Base-by-base conservation (phyloP, 2,113 vertebrate species). In the Macroglossus sobrinus region DNA sequence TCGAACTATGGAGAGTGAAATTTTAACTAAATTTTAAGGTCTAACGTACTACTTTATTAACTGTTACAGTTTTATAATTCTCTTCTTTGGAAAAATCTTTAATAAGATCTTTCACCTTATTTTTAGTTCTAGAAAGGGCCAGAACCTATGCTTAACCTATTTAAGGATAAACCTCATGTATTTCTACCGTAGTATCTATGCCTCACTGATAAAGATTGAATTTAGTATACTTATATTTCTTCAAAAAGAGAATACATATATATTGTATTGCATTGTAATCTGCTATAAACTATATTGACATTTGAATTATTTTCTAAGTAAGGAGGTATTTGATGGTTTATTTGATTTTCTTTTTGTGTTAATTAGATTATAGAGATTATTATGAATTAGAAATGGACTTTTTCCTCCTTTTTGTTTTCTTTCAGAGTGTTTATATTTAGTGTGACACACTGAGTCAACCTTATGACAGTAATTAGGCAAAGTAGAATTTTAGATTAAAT, bases 291-390 rank as follows among this genome's bases (percentile, higher is more conserved):
- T 89, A 2, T 80, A 28, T 71, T 94, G 76, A 79, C n/a, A 75
- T 80, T 86, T 94, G 59, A 81, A 88, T 63, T 75, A 89, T 66
- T 94, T 91, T 11, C 38, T 80, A 76, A 95, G 15, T 47, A 33
- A 84, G 30, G 3, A 66, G 16, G 13, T 76, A 7, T 89, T 95
- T 90, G 53, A 45, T 93, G 38, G 45, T 91, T 96, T 68, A 33
- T 71, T 89, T 94, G 22, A 24, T 95, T 97, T 93, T 16, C 7
- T 80, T 96, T 96, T 47, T 96, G 22, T 78, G 26, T 63, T 84
- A 47, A 59, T 94, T 24, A 64, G n/a, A 79, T 84, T 89, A 45
- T 24, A 59, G 40, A 79, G 28, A 68, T 84, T 64, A 91, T 90
- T 93, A 55, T 69, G 43, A 24, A 47, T 85, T 59, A 90, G 71